Conservation (phyloP, 2,888 invertebrate species). For the Epinotia demarniana region DNA sequence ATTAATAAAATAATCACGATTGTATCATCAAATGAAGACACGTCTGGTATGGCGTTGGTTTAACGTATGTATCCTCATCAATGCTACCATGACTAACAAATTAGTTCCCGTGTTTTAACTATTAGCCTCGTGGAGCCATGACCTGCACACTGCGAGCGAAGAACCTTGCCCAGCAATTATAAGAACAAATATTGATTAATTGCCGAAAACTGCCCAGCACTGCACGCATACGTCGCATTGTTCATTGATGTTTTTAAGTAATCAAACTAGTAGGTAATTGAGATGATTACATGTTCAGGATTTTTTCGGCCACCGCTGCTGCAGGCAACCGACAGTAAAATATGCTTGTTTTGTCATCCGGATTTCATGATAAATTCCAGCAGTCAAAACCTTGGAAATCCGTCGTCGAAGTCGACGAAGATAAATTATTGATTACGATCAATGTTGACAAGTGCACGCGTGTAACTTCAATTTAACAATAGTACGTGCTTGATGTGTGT, state of each 20-base stretch:
- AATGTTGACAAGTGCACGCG: slow-evolving; percentile 6
- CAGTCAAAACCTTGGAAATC: slow-evolving; percentile 2
- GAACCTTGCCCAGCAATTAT: slow-evolving; percentile 62
- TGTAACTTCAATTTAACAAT: slow-evolving; percentile 6
- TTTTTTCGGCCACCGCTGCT: not conserved
- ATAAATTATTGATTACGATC: slow-evolving; percentile 18
- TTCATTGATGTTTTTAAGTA: slow-evolving; percentile 27
- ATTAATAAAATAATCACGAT: slow-evolving; percentile 60
- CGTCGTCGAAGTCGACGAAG: not conserved
- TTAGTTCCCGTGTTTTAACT: slow-evolving; percentile 66
- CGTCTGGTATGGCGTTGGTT: slow-evolving; percentile 44
- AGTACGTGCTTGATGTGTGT: not conserved
- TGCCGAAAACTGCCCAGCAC: slow-evolving; percentile 54
- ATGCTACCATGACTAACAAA: slow-evolving; percentile 61
- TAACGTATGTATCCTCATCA: slow-evolving; percentile 45
- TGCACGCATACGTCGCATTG: slow-evolving; percentile 40
- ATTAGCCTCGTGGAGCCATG: slow-evolving; percentile 64
- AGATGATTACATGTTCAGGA: slow-evolving; percentile 6
- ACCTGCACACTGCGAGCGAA: slow-evolving; percentile 58
- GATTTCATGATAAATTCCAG: not conserved
- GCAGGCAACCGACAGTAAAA: not conserved
- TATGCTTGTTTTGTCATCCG: not conserved
- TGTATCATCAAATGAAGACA: slow-evolving; percentile 57
- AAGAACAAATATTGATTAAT: slow-evolving; percentile 56
- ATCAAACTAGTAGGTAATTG: slow-evolving; percentile 30